These are phyloP conservation scores for Hecatera dysodea DNA, from an alignment of 2,888 invertebrate species.

Conservation along the genomic window DNA sequence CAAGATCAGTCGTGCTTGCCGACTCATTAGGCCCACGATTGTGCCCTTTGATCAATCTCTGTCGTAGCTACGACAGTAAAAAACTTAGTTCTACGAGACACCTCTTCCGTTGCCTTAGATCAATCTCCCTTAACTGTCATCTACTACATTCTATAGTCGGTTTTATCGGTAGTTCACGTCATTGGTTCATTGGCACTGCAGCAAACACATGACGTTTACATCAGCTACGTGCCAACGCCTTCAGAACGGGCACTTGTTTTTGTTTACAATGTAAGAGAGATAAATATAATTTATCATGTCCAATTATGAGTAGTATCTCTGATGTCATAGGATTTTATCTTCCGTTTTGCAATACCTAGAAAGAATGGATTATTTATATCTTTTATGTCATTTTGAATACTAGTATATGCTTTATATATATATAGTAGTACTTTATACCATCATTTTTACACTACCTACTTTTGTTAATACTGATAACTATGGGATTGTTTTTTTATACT, in stretches of 20 bases:
- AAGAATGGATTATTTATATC: background rate
- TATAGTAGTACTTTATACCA: too few relatives aligned
- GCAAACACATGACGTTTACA: constrained; percentile 34
- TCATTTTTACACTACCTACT: too few relatives aligned
- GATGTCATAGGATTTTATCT: constrained; percentile 29
- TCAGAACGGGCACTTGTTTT: constrained; percentile 27
- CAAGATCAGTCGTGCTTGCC: background rate
- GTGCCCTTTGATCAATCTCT: background rate
- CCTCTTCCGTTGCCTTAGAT: constrained; percentile 12
- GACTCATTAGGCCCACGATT: too few relatives aligned
- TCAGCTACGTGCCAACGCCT: constrained; percentile 47
- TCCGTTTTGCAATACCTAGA: background rate
- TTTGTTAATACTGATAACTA: too few relatives aligned
- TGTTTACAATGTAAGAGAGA: constrained; percentile 30
- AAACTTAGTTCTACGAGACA: background rate
- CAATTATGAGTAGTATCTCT: constrained; percentile 38
- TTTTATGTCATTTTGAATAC: too few relatives aligned
- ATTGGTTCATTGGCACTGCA: constrained; percentile 41
- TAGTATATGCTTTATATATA: too few relatives aligned
- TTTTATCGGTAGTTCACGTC: constrained; percentile 22
- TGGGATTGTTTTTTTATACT: too few relatives aligned
- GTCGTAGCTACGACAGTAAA: background rate
- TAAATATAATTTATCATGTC: constrained; percentile 37
- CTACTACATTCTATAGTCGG: constrained; percentile 26
- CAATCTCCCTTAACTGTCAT: constrained; percentile 6